Conservation (phyloP, 92 coral and sea anemone genomes). For the Palythoa heliodiscus region DNA sequence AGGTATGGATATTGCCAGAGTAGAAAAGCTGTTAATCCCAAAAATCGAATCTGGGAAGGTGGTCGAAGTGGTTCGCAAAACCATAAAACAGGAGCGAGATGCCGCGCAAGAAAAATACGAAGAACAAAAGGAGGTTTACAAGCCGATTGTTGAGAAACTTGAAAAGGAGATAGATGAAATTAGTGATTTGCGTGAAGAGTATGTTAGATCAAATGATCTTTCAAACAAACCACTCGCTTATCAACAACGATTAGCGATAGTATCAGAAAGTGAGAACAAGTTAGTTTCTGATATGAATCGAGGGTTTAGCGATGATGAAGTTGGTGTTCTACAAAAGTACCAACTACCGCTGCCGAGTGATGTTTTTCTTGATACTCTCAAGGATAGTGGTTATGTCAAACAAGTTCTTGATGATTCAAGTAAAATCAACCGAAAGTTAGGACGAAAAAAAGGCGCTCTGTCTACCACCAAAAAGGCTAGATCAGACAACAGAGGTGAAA, state of each 20-base stretch:
- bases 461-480: background rate
- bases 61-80: background rate
- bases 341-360: constrained; percentile 3
- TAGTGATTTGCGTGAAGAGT: constrained; percentile 21
- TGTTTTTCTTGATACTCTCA: background rate
- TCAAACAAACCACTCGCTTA: constrained; percentile 4
- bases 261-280: background rate
- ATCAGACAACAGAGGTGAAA: background rate
- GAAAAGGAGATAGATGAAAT: constrained; percentile 28
- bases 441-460: background rate
- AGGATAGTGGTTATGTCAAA: background rate
- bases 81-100: background rate
- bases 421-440: constrained; percentile 11
- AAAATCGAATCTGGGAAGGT: constrained; percentile 21
- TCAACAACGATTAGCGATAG: background rate
- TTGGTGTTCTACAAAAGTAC: background rate
- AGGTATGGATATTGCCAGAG: constrained; percentile 2
- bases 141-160: constrained; percentile 9
- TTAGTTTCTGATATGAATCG: background rate
- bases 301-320: constrained; percentile 4
- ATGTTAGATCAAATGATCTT: constrained; percentile 10
- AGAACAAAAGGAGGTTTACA: constrained; percentile 9
- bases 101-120: constrained; percentile 9
- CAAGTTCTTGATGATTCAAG: background rate
- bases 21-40: background rate